Evolutionary conservation across 2,797 vertebrate species (phyloP), one percentile per base, ranked within the genome.

Genomic region (Ctenopoma kingsleyae): DNA sequence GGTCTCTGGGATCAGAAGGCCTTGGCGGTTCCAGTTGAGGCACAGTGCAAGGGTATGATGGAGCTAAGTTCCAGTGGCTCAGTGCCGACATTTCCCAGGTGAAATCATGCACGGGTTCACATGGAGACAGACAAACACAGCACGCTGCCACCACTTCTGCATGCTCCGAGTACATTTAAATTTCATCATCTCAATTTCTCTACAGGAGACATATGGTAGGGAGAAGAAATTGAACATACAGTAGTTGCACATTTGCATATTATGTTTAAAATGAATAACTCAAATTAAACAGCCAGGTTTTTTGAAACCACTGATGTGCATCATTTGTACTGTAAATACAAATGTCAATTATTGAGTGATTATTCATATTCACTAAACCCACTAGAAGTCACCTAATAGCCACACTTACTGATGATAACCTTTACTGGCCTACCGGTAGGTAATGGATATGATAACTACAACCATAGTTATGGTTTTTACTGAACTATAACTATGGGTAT

Each of bases 1-100:
- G 35, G 74, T 80, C 47, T 62, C 38, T 13, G 58, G 80, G 85
- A 69, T 89, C 75, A 72, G 51, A 68, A 44, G 59, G 46, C 6
- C 27, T 60, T 49, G 58, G 81, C 76, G 80, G 60, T 71, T 63
- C 52, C 22, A 63, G 57, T 54, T 73, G 57, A 46, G 73, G 71
- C 74, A 66, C 65, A 46, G 48, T 25, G n/a, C 47, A 49, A 60
- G 48, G 64, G 19, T 64, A 67, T 58, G 71, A 82, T 68, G 67
- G 50, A 74, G 70, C 65, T 60, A 60, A 35, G 66, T 64, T 69
- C 43, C 43, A 32, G 48, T 43, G 67, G 66, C 68, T 75, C 3
- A 0, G 2, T 0, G 43, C 61, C 16, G 35, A 62, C 55, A 32
- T n/a, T 11, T 13, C 71, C 68, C 68, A 67, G 74, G 63, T 36